These are phyloP conservation scores for Drosophila cardini DNA, from an alignment of 1,140 invertebrate species.

Conservation along the genomic window DNA sequence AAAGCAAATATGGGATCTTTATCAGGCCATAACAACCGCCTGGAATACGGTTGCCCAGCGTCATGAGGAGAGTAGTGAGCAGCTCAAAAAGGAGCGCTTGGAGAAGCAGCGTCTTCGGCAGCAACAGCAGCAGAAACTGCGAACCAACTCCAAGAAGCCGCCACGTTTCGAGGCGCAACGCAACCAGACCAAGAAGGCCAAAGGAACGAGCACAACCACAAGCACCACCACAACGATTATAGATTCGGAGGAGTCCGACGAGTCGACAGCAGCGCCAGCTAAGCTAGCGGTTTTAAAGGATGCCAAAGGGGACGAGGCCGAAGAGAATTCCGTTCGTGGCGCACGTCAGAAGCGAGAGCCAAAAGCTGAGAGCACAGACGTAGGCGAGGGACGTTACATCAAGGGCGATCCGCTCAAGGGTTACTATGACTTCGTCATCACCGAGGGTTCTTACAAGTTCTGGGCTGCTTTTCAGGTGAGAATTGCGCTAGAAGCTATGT, in stretches of 20 bases:
- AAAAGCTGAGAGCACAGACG: conserved; percentile 48
- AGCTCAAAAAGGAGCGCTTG: conserved; percentile 58
- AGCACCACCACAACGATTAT: conserved; percentile 20
- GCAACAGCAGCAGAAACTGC: conserved; percentile 63
- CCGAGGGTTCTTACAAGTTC: conserved; percentile 94
- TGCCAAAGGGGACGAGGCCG: conserved; percentile 38
- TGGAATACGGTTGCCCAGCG: conserved; percentile 67
- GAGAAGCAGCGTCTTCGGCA: conserved; percentile 64
- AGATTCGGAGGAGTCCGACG: conserved; percentile 38
- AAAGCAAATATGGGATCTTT: conserved; percentile 80
- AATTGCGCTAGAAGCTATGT: not conserved
- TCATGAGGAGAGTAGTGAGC: conserved; percentile 63
- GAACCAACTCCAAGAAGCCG: conserved; percentile 76
- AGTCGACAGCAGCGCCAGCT: conserved; percentile 27
- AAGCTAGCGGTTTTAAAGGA: conserved; percentile 17
- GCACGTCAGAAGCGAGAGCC: conserved; percentile 60
- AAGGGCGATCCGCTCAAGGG: conserved; percentile 89
- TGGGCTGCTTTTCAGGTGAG: conserved; percentile 93
- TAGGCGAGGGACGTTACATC: conserved; percentile 82
- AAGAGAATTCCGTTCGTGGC: conserved; percentile 50
- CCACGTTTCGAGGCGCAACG: conserved; percentile 43
- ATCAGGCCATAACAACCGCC: conserved; percentile 69
- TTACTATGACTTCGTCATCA: conserved; percentile 93
- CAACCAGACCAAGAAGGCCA: conserved; percentile 61
- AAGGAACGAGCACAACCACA: conserved; percentile 40